These are phyloP conservation scores for Nymphicus hollandicus DNA, from an alignment of 2,113 vertebrate genomes.

Conservation along the genomic window DNA sequence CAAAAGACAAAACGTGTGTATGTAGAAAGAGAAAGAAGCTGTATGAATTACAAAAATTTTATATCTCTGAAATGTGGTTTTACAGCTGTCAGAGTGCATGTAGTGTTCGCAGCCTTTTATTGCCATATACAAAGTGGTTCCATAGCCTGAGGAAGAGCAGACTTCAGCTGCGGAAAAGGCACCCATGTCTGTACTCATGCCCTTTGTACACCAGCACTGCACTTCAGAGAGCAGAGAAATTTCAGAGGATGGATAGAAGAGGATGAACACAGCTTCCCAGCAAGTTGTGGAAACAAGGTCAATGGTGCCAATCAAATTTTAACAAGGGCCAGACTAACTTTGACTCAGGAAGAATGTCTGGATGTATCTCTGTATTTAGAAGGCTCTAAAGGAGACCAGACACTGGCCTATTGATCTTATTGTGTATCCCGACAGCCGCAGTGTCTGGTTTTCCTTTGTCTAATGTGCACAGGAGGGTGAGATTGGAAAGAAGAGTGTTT, in stretches of 20 bases:
- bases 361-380: not conserved
- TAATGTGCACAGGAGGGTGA: not conserved
- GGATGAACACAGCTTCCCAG: not conserved
- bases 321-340: not conserved
- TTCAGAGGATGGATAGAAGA: not conserved
- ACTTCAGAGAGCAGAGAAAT: not conserved
- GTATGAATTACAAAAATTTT: not conserved
- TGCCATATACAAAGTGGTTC: not conserved
- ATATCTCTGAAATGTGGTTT: not conserved
- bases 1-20: not conserved
- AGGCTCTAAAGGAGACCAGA: not conserved
- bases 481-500: not conserved
- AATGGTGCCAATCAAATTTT: not conserved
- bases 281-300: not conserved
- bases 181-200: not conserved
- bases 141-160: not conserved
- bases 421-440: not conserved
- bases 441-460: not conserved
- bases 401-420: not conserved
- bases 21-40: not conserved
- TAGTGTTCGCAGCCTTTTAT: not conserved
- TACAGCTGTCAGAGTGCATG: slow-evolving; percentile 27
- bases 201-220: not conserved
- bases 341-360: not conserved
- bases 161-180: not conserved